Evolutionary conservation across 2,888 invertebrate species (phyloP).

Genomic region (Hypsopygia costalis): DNA sequence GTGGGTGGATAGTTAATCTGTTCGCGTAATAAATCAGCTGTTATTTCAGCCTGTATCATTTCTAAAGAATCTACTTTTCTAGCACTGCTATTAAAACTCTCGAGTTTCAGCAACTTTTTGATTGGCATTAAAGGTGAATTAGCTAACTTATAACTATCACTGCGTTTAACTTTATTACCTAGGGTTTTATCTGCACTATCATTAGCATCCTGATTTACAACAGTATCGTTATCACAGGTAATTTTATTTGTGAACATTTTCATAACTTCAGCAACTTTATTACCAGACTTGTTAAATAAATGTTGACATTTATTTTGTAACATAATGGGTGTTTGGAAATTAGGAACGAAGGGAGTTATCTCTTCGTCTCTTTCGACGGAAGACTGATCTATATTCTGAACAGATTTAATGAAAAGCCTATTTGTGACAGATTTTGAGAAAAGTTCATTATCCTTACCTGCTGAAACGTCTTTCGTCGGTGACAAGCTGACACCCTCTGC

Average conservation of each 20-base stretch:
- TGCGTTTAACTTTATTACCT: constrained; percentile 84
- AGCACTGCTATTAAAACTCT: constrained; percentile 61
- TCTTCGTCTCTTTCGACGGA: constrained; percentile 39
- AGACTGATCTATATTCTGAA: constrained; percentile 39
- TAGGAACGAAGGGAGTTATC: constrained; percentile 66
- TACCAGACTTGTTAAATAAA: constrained; percentile 41
- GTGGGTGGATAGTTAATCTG: constrained; percentile 86
- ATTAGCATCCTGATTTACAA: constrained; percentile 24
- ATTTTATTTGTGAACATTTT: constrained; percentile 68
- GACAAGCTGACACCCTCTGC: constrained; percentile 80
- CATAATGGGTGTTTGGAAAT: constrained; percentile 70
- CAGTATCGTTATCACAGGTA: constrained; percentile 37
- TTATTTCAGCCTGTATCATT: constrained; percentile 81
- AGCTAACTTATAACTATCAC: constrained; percentile 91
- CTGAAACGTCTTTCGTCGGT: constrained; percentile 82
- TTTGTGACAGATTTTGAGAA: constrained; percentile 41
- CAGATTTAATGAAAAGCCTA: constrained; percentile 34
- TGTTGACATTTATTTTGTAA: constrained; percentile 56
- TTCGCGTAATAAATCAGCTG: constrained; percentile 83
- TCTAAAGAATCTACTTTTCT: constrained; percentile 77
- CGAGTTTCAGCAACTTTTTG: constrained; percentile 79
- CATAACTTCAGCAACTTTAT: constrained; percentile 67
- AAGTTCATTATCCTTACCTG: constrained; percentile 84
- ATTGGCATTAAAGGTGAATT: constrained; percentile 86
- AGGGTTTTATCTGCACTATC: constrained; percentile 42